Percentiles rank a stretch among this genome's conserved stretches.
Evolutionary conservation across 2,113 vertebrate genomes (phyloP).

Genomic region (Chamaetylas fuelleborni): DNA sequence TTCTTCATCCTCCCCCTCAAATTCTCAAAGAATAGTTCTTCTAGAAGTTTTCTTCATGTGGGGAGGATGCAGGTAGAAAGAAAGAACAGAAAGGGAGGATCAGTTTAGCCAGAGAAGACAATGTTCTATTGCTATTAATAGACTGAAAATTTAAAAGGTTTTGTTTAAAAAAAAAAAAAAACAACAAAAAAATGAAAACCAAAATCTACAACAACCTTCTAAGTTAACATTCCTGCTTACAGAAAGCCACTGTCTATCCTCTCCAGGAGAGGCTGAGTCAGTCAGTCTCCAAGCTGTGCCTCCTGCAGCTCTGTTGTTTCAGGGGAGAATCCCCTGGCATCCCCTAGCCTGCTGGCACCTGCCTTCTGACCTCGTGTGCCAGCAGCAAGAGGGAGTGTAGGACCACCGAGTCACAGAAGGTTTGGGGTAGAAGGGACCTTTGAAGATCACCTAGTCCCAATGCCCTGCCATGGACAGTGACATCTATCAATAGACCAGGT

Average conservation of each 20-base stretch:
- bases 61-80: neutral
- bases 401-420: neutral
- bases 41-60: neutral
- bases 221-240: neutral
- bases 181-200: accelerated
- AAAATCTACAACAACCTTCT: neutral
- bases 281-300: accelerated
- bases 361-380: accelerated
- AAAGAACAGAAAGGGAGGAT: slow-evolving; percentile 4
- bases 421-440: neutral
- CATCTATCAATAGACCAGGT: neutral
- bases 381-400: neutral
- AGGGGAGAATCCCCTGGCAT: neutral
- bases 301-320: neutral
- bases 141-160: neutral
- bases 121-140: slow-evolving; percentile 20
- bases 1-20: slow-evolving; percentile 20
- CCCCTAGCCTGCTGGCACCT: neutral
- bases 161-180: neutral
- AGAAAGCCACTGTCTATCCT: neutral
- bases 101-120: neutral
- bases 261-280: neutral
- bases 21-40: neutral
- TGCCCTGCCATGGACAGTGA: neutral
- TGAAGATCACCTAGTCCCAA: neutral